Percentiles rank a stretch among this genome's conserved stretches.
Conservation (phyloP, 2,797 vertebrate species). For the Hippocampus kuda region DNA sequence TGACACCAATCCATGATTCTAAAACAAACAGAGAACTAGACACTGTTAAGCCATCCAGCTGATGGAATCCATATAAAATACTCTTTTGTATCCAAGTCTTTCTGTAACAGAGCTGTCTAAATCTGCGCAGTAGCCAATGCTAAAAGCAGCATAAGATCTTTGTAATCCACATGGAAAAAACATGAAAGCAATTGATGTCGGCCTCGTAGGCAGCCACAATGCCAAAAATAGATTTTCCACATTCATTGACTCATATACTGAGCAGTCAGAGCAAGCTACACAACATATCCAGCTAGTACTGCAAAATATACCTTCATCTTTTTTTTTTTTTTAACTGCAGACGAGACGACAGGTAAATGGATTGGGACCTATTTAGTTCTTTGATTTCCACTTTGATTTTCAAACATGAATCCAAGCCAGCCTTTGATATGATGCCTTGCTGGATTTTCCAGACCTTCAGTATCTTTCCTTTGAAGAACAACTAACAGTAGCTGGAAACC, state of each 20-base stretch:
- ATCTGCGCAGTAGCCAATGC: constrained; percentile 6
- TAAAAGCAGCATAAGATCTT: constrained; percentile 11
- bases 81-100: constrained; percentile 1
- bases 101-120: constrained; percentile 1
- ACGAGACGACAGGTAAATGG: constrained; percentile 42
- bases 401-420: constrained; percentile 33
- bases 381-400: constrained; percentile 32
- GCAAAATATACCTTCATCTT: constrained; percentile 13
- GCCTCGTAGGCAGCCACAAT: constrained; percentile 5
- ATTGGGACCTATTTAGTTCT: constrained; percentile 28
- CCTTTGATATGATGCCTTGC: constrained; percentile 28
- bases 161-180: constrained; percentile 18
- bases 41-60: not conserved
- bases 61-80: not conserved
- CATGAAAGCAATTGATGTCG: constrained; percentile 11
- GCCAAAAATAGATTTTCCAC: constrained; percentile 16
- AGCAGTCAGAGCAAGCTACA: constrained; percentile 11
- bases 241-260: constrained; percentile 14
- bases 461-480: constrained; percentile 26
- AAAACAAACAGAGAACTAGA: not conserved
- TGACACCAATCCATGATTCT: not conserved
- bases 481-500: constrained; percentile 20
- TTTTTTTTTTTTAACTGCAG: constrained; percentile 11
- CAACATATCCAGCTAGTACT: constrained; percentile 8
- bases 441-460: constrained; percentile 35